Conservation (phyloP, 2,113 vertebrate species). For the Sinocyclocheilus maitianheensis region DNA sequence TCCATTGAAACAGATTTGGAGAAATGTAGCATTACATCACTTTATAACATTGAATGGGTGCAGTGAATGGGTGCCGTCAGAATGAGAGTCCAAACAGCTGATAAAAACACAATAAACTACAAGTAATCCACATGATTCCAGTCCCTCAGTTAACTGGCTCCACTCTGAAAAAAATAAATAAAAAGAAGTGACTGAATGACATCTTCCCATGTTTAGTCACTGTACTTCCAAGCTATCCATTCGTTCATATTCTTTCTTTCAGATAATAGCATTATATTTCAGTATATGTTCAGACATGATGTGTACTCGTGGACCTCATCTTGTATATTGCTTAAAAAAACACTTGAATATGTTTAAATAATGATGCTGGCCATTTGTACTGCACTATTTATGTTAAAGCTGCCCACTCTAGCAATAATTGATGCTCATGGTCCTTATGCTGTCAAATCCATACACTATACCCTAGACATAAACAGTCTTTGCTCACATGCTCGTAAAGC, state of each 20-base stretch:
- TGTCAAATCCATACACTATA: background rate
- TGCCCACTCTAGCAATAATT: conserved; percentile 15
- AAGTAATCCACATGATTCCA: too few relatives aligned
- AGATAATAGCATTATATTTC: background rate
- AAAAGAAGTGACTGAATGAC: too few relatives aligned
- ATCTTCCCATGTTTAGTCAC: too few relatives aligned
- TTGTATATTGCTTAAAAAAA: background rate
- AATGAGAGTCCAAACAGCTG: too few relatives aligned
- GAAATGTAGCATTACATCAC: too few relatives aligned
- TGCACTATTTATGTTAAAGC: conserved; percentile 12
- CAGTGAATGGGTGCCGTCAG: too few relatives aligned
- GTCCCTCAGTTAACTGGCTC: too few relatives aligned
- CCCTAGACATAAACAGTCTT: background rate
- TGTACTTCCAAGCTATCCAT: too few relatives aligned
- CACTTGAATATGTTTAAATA: conserved; percentile 11
- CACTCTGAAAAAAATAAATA: too few relatives aligned
- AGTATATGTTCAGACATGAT: background rate
- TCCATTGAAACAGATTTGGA: too few relatives aligned
- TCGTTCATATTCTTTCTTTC: background rate
- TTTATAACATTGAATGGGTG: too few relatives aligned
- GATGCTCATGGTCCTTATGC: background rate
- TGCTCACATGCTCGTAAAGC: conserved; percentile 1
- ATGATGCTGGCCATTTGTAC: conserved; percentile 12
- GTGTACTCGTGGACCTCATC: background rate
- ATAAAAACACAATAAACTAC: too few relatives aligned